These are phyloP conservation scores for Lophotriccus pileatus DNA, from an alignment of 2,797 vertebrate species.

Conservation along the genomic window DNA sequence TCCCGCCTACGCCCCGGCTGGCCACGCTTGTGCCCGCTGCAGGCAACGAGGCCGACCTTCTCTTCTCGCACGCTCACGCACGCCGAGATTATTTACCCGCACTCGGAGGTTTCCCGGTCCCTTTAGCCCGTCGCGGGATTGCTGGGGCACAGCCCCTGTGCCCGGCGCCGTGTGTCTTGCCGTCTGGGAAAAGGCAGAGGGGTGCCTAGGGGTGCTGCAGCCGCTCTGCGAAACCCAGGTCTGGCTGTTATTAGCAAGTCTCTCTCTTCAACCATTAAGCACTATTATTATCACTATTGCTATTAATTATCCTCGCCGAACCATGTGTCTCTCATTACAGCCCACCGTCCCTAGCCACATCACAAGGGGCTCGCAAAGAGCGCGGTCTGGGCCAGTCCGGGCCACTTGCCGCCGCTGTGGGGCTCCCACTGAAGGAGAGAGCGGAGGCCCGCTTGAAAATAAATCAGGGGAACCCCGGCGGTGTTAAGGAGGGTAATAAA, in stretches of 20 bases:
- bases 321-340: background rate
- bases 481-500: background rate
- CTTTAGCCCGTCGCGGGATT: background rate
- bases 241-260: background rate
- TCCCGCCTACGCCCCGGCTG: background rate
- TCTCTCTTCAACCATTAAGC: background rate
- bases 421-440: background rate
- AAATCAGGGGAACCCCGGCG: background rate
- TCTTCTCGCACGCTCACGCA: background rate
- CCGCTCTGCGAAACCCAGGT: background rate
- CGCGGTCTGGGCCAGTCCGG: background rate
- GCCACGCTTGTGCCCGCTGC: background rate
- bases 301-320: background rate
- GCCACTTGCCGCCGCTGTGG: background rate
- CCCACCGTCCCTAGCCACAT: background rate
- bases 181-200: background rate
- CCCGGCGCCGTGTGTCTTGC: background rate
- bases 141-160: background rate
- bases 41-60: background rate
- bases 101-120: background rate
- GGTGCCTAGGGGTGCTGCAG: background rate
- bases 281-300: background rate
- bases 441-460: background rate
- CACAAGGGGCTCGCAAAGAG: background rate
- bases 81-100: background rate